phyloP scores from a whole-genome alignment of 53 echinoderm and acorn worm genomes.

The Henricia sp. region DNA sequence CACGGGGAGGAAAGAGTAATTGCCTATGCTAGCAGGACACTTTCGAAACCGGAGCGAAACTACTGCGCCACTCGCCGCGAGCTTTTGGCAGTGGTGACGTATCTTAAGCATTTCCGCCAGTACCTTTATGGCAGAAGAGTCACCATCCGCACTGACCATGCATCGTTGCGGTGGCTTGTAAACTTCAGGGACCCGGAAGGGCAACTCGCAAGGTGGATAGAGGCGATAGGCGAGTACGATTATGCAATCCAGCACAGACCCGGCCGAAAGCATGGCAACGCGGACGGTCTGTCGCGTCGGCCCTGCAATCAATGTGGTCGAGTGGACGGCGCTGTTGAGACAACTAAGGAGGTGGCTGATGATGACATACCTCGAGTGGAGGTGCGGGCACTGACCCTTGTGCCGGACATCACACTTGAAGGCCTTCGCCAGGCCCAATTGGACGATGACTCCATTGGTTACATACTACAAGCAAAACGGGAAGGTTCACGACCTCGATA shows the following conservation, averaged over 20 bases:
- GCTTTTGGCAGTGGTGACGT: not conserved
- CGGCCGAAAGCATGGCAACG: slow-evolving; percentile 33
- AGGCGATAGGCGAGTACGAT: slow-evolving; percentile 29
- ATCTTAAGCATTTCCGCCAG: not conserved
- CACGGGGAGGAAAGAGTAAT: not conserved
- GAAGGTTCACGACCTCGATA: slow-evolving; percentile 15
- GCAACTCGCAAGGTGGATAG: slow-evolving; percentile 33
- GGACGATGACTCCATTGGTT: slow-evolving; percentile 4
- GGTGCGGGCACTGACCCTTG: not conserved
- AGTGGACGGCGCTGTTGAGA: not conserved
- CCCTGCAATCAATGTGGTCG: not conserved
- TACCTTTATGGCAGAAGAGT: slow-evolving; percentile 43
- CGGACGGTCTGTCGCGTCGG: slow-evolving; percentile 21
- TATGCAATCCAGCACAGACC: slow-evolving; percentile 21
- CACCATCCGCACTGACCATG: slow-evolving; percentile 16
- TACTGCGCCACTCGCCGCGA: not conserved
- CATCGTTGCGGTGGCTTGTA: slow-evolving; percentile 7
- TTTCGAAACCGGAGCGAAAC: not conserved
- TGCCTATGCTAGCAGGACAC: not conserved
- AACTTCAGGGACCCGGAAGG: not conserved
- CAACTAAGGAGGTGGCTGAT: not conserved
- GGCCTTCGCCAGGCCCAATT: slow-evolving; percentile 16
- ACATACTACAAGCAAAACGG: slow-evolving; percentile 13
- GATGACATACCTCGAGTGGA: not conserved
- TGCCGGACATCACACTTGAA: not conserved